phyloP scores from a whole-genome alignment of 2,113 vertebrate species.

The Silurus asotus region DNA sequence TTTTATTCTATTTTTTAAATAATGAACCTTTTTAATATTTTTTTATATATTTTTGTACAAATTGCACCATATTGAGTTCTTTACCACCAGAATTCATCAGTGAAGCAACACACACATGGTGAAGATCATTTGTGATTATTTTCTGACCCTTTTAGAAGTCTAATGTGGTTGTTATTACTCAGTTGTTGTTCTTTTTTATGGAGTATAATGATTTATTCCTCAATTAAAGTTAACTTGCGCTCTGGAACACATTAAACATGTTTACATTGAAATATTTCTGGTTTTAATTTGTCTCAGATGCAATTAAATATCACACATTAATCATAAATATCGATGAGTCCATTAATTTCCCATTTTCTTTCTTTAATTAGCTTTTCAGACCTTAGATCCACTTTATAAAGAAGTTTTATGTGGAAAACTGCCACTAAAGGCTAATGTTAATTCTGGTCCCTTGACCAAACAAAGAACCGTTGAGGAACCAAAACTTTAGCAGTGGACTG shows the following conservation, averaged over 20 bases:
- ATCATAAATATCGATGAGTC: neutral
- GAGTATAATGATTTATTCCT: neutral
- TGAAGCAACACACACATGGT: neutral
- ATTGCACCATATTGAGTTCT: neutral
- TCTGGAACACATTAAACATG: slow-evolving; percentile 2
- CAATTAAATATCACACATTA: neutral
- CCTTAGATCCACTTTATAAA: neutral
- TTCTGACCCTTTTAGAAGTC: neutral
- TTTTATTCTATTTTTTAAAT: too few relatives aligned
- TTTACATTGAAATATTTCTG: neutral
- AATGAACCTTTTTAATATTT: neutral
- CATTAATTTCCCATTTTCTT: neutral
- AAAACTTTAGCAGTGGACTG: neutral
- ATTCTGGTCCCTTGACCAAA: neutral
- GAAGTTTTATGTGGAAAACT: neutral
- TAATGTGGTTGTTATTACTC: neutral
- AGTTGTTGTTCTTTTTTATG: neutral
- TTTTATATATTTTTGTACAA: neutral
- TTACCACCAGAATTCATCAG: accelerated
- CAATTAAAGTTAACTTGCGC: neutral
- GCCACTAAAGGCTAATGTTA: neutral
- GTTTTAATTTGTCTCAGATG: neutral
- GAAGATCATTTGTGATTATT: neutral
- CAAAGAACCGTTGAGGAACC: neutral
- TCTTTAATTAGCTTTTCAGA: neutral